phyloP scores from a whole-genome alignment of 2,113 vertebrate genomes.

The Indicator maculatus region DNA sequence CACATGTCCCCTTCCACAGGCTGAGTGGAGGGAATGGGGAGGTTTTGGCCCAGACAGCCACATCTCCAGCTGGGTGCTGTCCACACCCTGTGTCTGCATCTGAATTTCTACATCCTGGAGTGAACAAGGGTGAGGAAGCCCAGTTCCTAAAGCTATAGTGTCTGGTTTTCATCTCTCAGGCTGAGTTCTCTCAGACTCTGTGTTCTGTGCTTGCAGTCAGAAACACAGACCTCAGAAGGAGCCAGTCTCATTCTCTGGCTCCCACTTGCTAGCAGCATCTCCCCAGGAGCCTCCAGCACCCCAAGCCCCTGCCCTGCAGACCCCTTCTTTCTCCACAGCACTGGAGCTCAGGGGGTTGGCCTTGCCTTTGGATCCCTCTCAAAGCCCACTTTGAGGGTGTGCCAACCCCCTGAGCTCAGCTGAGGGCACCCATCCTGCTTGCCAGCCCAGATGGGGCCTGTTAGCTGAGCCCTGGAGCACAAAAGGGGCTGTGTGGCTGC shows the following conservation, averaged over 20 bases:
- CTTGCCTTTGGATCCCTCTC: not conserved
- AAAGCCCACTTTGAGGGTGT: not conserved
- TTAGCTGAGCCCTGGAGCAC: not conserved
- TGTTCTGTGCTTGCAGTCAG: not conserved
- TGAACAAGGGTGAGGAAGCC: accelerated
- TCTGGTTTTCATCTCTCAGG: not conserved
- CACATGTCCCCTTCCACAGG: too few relatives aligned
- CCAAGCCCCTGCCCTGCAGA: not conserved
- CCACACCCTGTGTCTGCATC: accelerated
- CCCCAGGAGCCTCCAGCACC: not conserved
- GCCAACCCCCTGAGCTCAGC: not conserved
- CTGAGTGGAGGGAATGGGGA: too few relatives aligned
- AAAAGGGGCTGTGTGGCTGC: conserved; percentile 40
- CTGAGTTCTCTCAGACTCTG: accelerated
- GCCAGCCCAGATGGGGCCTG: not conserved
- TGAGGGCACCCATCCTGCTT: not conserved
- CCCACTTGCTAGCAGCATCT: not conserved
- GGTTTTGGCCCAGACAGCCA: too few relatives aligned
- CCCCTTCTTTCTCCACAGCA: accelerated
- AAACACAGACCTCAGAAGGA: accelerated
- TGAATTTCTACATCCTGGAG: not conserved
- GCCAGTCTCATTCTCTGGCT: not conserved
- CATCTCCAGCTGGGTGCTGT: too few relatives aligned
- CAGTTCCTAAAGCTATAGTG: not conserved
- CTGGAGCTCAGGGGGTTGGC: not conserved